Base-by-base conservation (phyloP, 2,888 invertebrate species). In the Zootermopsis nevadensis region DNA sequence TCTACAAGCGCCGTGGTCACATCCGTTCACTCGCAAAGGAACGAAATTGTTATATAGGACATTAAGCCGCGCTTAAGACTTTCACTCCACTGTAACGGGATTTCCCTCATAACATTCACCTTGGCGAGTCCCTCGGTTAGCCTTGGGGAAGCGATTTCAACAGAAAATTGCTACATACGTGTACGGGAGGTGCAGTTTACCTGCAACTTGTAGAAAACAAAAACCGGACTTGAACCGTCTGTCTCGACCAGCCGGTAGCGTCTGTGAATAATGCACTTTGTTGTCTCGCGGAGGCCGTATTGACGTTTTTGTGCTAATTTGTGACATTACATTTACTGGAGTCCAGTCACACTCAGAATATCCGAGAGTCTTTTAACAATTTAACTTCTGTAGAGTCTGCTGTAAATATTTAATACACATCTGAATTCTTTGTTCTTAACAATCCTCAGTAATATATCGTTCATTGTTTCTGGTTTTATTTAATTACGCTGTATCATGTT, bases 141-240 rank as follows among this genome's bases (percentile, higher is more conserved):
- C 69, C 69, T 69, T 69, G 69, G 69, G 60, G n/a, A n/a, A 69
- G 8, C 69, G 30, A 69, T 69, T 69, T 69, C 69, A 33, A 69
- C 31, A 69, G 33, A 69, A 69, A 69, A 69, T 69, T 69, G 69
- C 69, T 31, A 69, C 33, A 24, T 31, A 1, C 0, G 31, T 69
- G 33, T 6, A 69, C 2, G 33, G 33, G 69, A 31, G 33, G 10
- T 8, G 15, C 7, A 31, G 10, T 69, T 69, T 69, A 69, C 69
- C 69, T 69, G 69, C 33, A 69, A 69, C 30, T n/a, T 60, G 2
- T 12, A 33, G 4, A 30, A 69, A 69, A 69, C 30, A 30, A 69
- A 69, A 69, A 33, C 69, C 12, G 3, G 33, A 33, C 33, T 27
- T 69, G 6, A 15, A 0, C 30, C 27, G 27, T 6, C 66, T 27